Base-by-base conservation (phyloP, 2,113 vertebrate species). In the Empidonax alnorum region DNA sequence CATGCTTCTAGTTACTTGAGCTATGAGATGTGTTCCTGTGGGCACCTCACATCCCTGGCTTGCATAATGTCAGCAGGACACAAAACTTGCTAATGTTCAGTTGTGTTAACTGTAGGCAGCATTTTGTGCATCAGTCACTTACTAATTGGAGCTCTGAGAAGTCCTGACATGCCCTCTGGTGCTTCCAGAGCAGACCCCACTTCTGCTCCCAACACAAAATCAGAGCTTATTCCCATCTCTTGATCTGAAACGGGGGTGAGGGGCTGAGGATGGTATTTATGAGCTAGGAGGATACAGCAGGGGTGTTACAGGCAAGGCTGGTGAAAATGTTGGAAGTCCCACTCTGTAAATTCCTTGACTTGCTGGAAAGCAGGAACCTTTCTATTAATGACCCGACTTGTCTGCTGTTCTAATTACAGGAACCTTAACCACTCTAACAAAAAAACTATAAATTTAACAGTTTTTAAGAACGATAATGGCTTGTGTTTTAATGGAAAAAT, bases 401-500 rank as follows among this genome's bases (percentile, higher is more conserved):
- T 91, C 55, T 94, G 44, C 90, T 96, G 2, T 91, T 97, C 69
- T 97, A 37, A 73, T 97, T 98, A 91, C 96, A 98, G 98, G 94
- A 97, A 94, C 89, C 80, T 96, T 76, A 96, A 97, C 79, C 46
- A 87, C 44, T 95, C 97, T 55, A 75, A 82, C 52, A 93, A 81
- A 91, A 49, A 72, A 77, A 39, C 90, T 41, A 33, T 97, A 82
- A 61, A 63, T 52, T n/a, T 96, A 68, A 91, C 84, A 6, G 97
- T 98, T 87, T 96, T 98, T 83, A 52, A 97, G 55, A 97, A 98
- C 0, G 94, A 97, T n/a, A 86, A 98, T 7, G 61, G 84, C 46
- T 91, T 97, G 30, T 98, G 98, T 92, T 98, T 97, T 76, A 98
- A 95, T 5, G 35, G 72, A 63, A 46, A 94, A 87, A 88, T 87